Conservation (phyloP, 1,140 invertebrate genomes). For the Homalodisca vitripennis region DNA sequence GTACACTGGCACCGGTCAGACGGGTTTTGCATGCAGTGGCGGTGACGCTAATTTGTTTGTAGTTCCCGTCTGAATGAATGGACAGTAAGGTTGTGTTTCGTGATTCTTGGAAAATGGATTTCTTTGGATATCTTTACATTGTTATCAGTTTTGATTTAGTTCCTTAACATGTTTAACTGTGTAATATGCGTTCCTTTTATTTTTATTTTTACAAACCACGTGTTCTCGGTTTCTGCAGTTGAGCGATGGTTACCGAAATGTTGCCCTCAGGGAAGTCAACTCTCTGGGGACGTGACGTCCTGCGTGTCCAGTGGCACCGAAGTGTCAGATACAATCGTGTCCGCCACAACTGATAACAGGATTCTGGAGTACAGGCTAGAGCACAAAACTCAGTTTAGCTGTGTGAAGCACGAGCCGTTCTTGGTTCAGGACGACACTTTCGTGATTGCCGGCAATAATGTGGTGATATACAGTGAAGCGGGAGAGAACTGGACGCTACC, state of each 20-base stretch:
- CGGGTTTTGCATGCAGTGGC: no score
- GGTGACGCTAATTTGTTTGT: no score
- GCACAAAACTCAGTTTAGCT: background rate
- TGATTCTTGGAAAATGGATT: no score
- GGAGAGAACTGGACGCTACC: constrained; percentile 3
- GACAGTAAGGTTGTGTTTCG: no score
- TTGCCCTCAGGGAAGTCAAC: background rate
- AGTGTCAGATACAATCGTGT: background rate
- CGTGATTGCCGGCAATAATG: constrained; percentile 12
- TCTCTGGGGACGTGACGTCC: background rate
- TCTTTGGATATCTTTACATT: no score
- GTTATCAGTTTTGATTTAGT: no score
- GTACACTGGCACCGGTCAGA: no score
- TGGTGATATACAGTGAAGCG: background rate
- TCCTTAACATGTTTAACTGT: no score
- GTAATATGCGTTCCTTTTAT: no score
- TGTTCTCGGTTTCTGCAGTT: no score
- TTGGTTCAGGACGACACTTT: constrained; percentile 23
- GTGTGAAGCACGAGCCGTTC: constrained; percentile 2
- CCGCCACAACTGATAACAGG: background rate
- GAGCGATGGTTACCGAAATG: constrained; percentile 3
- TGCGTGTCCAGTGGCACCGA: background rate
- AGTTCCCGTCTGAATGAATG: no score
- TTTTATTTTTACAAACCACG: no score
- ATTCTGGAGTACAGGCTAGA: background rate